Conservation (phyloP, 2,888 invertebrate genomes). For the Mechanitis mazaeus region DNA sequence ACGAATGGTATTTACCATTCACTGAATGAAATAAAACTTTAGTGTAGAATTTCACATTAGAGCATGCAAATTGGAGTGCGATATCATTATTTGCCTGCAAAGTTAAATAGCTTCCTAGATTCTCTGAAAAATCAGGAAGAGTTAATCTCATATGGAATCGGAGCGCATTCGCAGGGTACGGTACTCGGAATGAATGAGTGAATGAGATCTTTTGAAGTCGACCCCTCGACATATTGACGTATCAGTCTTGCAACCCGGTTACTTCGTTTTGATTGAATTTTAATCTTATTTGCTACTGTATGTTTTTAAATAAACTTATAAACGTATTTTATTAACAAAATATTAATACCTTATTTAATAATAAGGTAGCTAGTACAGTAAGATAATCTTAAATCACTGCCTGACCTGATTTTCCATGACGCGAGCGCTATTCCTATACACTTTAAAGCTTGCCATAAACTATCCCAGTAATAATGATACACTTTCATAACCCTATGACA, state of each 20-base stretch:
- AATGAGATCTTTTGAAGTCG: conserved; percentile 26
- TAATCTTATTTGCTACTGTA: conserved; percentile 1
- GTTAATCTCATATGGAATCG: conserved; percentile 47
- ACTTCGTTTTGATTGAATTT: conserved; percentile 17
- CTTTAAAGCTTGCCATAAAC: conserved; percentile 45
- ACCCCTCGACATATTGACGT: conserved; percentile 22
- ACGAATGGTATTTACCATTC: conserved; percentile 24
- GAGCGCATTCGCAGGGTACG: conserved; percentile 27
- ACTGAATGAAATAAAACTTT: conserved; percentile 41
- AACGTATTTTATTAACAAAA: not conserved
- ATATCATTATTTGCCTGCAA: conserved; percentile 56
- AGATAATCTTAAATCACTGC: conserved; percentile 19
- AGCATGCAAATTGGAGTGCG: conserved; percentile 51
- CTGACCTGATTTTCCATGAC: conserved; percentile 23
- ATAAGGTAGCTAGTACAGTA: not conserved
- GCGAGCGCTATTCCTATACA: conserved; percentile 25
- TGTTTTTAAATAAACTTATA: not conserved
- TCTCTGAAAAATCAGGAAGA: conserved; percentile 48
- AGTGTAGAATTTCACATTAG: conserved; percentile 51
- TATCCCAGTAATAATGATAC: conserved; percentile 46
- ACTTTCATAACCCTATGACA: conserved; percentile 47
- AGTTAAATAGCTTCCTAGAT: conserved; percentile 59
- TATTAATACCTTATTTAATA: not conserved
- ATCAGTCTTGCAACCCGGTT: conserved; percentile 18
- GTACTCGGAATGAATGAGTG: conserved; percentile 28